A percentile compares a stretch with the other conserved stretches of the same genome.
These are phyloP conservation scores for Vicugna pacos DNA, from an alignment of 2,113 vertebrate genomes.

Conservation along the genomic window DNA sequence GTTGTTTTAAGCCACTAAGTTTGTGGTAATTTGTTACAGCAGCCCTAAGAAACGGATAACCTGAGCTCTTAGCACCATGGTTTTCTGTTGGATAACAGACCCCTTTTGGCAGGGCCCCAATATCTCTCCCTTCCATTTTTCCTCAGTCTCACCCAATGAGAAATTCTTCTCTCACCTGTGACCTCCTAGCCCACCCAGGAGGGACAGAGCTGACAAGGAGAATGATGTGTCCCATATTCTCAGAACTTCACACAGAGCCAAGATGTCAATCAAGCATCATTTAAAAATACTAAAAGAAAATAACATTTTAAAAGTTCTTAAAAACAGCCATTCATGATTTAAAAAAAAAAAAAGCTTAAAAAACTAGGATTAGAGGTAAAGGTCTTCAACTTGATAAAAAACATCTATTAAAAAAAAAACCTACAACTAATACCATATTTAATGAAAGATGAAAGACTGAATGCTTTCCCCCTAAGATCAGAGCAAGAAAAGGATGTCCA, in stretches of 20 bases:
- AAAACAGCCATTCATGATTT: background rate
- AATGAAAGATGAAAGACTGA: background rate
- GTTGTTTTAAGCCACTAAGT: background rate
- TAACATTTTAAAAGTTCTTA: slow-evolving; percentile 38
- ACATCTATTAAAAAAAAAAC: background rate
- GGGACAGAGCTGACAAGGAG: background rate
- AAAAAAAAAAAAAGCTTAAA: background rate
- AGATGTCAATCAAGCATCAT: background rate
- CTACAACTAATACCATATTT: background rate
- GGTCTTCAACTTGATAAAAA: slow-evolving; percentile 5
- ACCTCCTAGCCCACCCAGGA: background rate
- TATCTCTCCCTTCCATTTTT: background rate
- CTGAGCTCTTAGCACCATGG: background rate
- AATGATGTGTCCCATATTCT: background rate
- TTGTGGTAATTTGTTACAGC: slow-evolving; percentile 6
- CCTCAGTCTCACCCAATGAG: background rate
- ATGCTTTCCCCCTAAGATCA: background rate
- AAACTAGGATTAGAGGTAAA: slow-evolving; percentile 14
- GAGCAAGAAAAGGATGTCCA: background rate
- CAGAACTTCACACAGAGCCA: slow-evolving; percentile 10
- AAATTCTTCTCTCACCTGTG: background rate
- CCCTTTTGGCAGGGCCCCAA: background rate
- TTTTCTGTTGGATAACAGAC: background rate
- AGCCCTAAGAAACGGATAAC: background rate
- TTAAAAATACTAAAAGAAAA: slow-evolving; percentile 19